These are phyloP conservation scores for Cyprinodon brontotheroides DNA, from an alignment of 2,113 vertebrate genomes.

Conservation along the genomic window DNA sequence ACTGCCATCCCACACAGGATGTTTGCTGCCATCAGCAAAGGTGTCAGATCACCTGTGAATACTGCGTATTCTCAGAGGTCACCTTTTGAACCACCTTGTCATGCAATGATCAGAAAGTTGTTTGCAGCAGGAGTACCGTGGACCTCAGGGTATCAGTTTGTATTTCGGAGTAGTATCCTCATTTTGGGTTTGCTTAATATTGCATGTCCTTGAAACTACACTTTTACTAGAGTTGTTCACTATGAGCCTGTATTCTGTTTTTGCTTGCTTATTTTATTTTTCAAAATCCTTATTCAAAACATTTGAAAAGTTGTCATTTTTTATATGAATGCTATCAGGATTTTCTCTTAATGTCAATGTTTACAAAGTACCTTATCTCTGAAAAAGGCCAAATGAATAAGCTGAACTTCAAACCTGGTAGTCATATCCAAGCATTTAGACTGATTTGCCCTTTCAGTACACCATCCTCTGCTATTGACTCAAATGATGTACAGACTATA, in stretches of 20 bases:
- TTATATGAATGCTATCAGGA: conserved; percentile 71
- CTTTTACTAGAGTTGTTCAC: conserved; percentile 69
- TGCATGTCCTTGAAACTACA: conserved; percentile 78
- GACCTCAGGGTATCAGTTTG: conserved; percentile 15
- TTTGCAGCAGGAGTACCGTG: conserved; percentile 30
- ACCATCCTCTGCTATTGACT: conserved; percentile 70
- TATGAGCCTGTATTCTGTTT: conserved; percentile 74
- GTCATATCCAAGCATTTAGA: conserved; percentile 57
- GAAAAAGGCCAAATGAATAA: conserved; percentile 75
- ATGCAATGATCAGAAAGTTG: conserved; percentile 26
- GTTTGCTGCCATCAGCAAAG: conserved; percentile 29
- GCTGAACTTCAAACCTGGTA: conserved; percentile 52
- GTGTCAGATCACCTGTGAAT: conserved; percentile 65
- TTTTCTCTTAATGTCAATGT: conserved; percentile 75
- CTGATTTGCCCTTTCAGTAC: conserved; percentile 49
- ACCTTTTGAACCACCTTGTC: conserved; percentile 40
- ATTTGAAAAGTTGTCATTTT: conserved; percentile 63
- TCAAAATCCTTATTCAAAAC: conserved; percentile 51
- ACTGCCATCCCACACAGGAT: conserved; percentile 49
- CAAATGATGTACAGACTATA: conserved; percentile 71
- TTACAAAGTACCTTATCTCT: conserved; percentile 72
- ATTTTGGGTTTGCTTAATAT: conserved; percentile 47
- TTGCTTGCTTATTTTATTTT: conserved; percentile 77
- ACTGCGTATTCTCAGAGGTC: conserved; percentile 64
- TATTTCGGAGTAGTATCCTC: conserved; percentile 32